These are phyloP conservation scores for Pantelozetes paolii DNA, from an alignment of 2,888 invertebrate species.

Conservation along the genomic window DNA sequence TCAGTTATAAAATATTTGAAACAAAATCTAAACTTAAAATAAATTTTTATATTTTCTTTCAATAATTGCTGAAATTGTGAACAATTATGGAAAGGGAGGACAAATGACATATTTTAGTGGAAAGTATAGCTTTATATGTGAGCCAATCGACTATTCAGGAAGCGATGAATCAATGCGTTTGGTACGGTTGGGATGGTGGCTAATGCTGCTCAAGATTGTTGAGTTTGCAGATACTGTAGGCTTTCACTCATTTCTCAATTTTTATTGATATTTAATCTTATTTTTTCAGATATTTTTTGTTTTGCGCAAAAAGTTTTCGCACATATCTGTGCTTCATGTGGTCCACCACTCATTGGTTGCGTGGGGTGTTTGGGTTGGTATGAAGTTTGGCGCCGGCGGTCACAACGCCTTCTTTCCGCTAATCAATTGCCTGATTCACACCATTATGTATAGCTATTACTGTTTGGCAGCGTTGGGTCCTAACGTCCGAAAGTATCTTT, in stretches of 20 bases:
- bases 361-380: conserved; percentile 55
- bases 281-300: conserved; percentile 51
- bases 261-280: neutral
- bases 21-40: too few relatives aligned
- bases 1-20: too few relatives aligned
- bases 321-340: conserved; percentile 55
- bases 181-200: conserved; percentile 92
- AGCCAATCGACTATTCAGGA: conserved; percentile 45
- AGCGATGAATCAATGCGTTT: conserved; percentile 55
- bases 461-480: conserved; percentile 55
- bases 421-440: conserved; percentile 54
- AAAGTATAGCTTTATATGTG: conserved; percentile 46
- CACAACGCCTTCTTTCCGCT: conserved; percentile 55
- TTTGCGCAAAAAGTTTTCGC: conserved; percentile 54
- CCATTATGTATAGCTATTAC: conserved; percentile 56
- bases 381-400: conserved; percentile 51
- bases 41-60: too few relatives aligned
- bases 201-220: conserved; percentile 91
- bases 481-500: conserved; percentile 54
- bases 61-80: too few relatives aligned
- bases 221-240: conserved; percentile 84
- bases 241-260: neutral
- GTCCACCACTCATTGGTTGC: conserved; percentile 56
- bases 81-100: conserved; percentile 43
- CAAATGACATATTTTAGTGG: conserved; percentile 46